Conservation (phyloP, 2,888 invertebrate species). For the Heliconius sara region DNA sequence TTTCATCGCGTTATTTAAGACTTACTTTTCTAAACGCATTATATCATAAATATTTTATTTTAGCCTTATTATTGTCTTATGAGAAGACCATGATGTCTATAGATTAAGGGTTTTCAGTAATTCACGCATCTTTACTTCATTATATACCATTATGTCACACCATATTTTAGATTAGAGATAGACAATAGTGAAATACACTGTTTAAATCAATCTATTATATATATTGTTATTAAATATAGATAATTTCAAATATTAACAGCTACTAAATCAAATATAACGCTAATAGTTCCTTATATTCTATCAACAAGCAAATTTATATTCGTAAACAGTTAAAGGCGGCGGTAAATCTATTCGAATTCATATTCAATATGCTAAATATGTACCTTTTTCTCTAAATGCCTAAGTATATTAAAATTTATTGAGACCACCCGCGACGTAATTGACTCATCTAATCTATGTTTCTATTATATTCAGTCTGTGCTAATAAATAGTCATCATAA, state of each 20-base stretch:
- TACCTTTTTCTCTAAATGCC: slow-evolving; percentile 47
- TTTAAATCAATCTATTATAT: background rate
- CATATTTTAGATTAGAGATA: background rate
- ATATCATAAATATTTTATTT: too few species aligned
- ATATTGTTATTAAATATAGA: background rate
- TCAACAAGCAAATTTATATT: slow-evolving; percentile 25
- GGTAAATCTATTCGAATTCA: slow-evolving; percentile 41
- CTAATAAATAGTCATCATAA: slow-evolving; percentile 56
- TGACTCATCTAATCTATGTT: slow-evolving; percentile 50
- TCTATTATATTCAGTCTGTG: slow-evolving; percentile 49
- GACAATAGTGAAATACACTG: background rate
- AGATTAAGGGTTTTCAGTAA: too few species aligned
- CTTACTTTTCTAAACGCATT: too few species aligned
- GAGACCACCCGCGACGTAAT: slow-evolving; percentile 50
- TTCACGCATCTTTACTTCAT: background rate
- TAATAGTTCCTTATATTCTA: slow-evolving; percentile 19
- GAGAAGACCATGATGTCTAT: too few species aligned
- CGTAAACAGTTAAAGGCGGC: slow-evolving; percentile 33
- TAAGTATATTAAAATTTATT: slow-evolving; percentile 50
- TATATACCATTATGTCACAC: background rate
- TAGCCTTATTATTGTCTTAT: too few species aligned
- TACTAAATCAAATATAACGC: slow-evolving; percentile 21
- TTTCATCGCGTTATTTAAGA: too few species aligned
- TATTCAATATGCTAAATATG: slow-evolving; percentile 46
- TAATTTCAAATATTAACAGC: slow-evolving; percentile 1